Base-by-base conservation (phyloP, 2,888 invertebrate species). In the Dryadula phaetusa region DNA sequence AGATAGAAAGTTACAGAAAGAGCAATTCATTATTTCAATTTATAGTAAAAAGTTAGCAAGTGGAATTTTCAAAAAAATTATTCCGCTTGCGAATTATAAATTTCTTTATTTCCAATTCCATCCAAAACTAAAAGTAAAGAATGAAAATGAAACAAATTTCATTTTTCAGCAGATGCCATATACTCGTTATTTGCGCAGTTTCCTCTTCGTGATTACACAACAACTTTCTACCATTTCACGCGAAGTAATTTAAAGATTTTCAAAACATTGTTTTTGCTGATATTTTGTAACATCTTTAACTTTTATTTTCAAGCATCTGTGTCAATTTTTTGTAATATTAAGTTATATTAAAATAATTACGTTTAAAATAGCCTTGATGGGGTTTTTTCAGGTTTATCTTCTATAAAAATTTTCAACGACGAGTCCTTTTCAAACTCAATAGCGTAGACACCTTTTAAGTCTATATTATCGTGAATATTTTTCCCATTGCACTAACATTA, bases 101-200 rank as follows among this genome's bases (percentile, higher is more conserved):
- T 14, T 49, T 5, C n/a, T 22, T 28, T 49, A 28, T 49, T 49
- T 49, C 8, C 16, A 25, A 25, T 49, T 3, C n/a, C 25, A 49
- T 49, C 8, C 8, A 16, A 49, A 49, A 49, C 49, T 49, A 16
- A n/a, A 49, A 28, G 49, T 28, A 8, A 49, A 28, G 49, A 49
- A 28, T 28, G 25, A 28, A 25, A 28, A 25, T 49, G n/a, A 49
- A 49, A 28, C 49, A 16, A 49, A 49, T 25, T 49, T n/a, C 10
- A 28, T 49, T 49, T 49, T 25, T 25, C 49, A 49, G 25, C 28
- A 28, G 49, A 25, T 28, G 49, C 28, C 25, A n/a, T 49, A 49
- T 25, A 28, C 28, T 49, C 16, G 25, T 10, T 28, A 28, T 16
- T 8, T 49, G 25, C 28, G 18, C 49, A 28, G 28, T 49, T 49